A percentile compares a stretch with the other conserved stretches of the same genome.
phyloP scores from a whole-genome alignment of 2,888 invertebrate genomes.

The Ephialtes manifestator region DNA sequence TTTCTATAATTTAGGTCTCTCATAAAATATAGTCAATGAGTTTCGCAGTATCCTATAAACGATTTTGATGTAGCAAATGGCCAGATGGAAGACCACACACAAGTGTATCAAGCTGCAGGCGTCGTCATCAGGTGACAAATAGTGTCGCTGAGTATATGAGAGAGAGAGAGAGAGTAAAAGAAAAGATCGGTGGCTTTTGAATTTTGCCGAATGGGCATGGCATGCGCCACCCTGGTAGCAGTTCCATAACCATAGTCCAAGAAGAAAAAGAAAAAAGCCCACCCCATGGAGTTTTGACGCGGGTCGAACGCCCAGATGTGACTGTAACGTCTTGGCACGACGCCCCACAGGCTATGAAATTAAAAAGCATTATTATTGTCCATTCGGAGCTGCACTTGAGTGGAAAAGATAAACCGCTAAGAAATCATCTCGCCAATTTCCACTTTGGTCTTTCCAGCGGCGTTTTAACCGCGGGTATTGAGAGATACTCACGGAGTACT shows the following conservation, averaged over 20 bases:
- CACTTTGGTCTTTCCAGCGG: slow-evolving; percentile 18
- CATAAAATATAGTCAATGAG: no score
- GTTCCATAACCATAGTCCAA: background rate
- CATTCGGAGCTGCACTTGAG: background rate
- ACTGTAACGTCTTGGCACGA: slow-evolving; percentile 52
- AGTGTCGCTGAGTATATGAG: slow-evolving; percentile 66
- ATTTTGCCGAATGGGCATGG: slow-evolving; percentile 17
- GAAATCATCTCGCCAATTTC: slow-evolving; percentile 40
- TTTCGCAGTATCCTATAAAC: background rate
- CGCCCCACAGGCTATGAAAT: slow-evolving; percentile 50
- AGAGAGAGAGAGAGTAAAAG: slow-evolving; percentile 30
- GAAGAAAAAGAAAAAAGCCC: slow-evolving; percentile 54
- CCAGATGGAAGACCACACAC: slow-evolving; percentile 72
- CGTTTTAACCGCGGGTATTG: slow-evolving; percentile 15
- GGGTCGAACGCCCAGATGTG: slow-evolving; percentile 50
- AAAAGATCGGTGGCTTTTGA: slow-evolving; percentile 29
- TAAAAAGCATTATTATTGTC: slow-evolving; percentile 63
- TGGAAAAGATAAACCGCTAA: background rate
- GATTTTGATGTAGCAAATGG: slow-evolving; percentile 49
- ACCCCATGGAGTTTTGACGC: slow-evolving; percentile 64
- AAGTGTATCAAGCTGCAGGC: slow-evolving; percentile 58
- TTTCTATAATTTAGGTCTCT: no score
- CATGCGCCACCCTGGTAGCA: slow-evolving; percentile 26
- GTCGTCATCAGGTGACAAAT: slow-evolving; percentile 74
- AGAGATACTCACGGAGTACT: slow-evolving; percentile 12